These are phyloP conservation scores for Ochotona curzoniae DNA, from an alignment of 2,113 vertebrate species.

Conservation along the genomic window DNA sequence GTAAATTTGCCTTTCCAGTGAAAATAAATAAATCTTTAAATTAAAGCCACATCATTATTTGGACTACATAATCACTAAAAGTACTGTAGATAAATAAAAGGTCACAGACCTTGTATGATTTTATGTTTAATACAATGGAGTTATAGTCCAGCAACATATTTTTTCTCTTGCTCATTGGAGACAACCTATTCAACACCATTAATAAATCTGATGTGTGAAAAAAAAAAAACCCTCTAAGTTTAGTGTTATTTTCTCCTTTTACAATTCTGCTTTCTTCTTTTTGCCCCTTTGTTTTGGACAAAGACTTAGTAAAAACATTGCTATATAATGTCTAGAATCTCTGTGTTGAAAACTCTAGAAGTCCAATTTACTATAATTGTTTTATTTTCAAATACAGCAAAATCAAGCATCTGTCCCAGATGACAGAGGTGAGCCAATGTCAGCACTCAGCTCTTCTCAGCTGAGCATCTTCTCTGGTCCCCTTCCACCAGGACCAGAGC, in stretches of 20 bases:
- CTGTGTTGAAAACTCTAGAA: conserved; percentile 20
- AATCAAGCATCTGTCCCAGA: neutral
- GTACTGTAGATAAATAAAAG: neutral
- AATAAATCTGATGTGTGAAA: neutral
- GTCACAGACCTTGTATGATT: neutral
- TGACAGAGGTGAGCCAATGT: neutral
- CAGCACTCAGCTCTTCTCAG: neutral
- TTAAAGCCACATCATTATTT: neutral
- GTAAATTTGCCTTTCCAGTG: too few relatives aligned
- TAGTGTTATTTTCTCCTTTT: neutral
- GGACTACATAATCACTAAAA: neutral
- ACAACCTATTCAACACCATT: neutral
- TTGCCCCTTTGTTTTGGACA: neutral
- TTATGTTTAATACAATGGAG: neutral
- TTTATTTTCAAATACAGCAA: conserved; percentile 32
- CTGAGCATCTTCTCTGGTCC: conserved; percentile 1
- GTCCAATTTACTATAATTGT: neutral
- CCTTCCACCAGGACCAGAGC: neutral
- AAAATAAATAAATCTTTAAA: too few relatives aligned
- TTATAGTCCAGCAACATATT: neutral
- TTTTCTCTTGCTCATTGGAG: neutral
- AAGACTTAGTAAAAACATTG: neutral
- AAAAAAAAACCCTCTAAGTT: neutral
- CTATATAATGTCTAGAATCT: neutral
- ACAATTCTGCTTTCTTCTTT: neutral